These are phyloP conservation scores for Scaptodrosophila latifasciaeformis DNA, from an alignment of 2,888 invertebrate species.

Conservation along the genomic window DNA sequence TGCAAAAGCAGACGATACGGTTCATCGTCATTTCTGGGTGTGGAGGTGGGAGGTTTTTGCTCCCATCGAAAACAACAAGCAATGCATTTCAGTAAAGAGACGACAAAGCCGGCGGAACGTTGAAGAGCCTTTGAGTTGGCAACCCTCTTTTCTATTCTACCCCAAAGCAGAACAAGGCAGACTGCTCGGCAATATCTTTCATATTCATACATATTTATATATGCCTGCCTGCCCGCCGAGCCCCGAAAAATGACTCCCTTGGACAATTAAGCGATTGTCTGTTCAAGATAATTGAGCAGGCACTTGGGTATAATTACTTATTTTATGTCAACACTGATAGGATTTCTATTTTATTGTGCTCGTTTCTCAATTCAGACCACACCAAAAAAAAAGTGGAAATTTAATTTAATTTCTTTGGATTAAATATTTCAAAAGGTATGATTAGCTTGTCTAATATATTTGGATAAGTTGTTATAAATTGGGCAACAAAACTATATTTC, in stretches of 20 bases:
- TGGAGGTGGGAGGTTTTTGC: neutral
- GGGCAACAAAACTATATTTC: conserved; percentile 1
- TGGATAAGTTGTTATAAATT: conserved; percentile 19
- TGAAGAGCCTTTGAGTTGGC: conserved; percentile 6
- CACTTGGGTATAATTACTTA: conserved; percentile 73
- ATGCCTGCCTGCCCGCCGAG: conserved; percentile 4
- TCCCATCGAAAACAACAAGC: too few species aligned
- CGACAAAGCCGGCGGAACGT: neutral
- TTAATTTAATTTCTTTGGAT: neutral
- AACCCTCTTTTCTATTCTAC: too few species aligned
- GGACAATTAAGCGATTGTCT: conserved; percentile 60
- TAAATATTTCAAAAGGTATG: conserved; percentile 2
- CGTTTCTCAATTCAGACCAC: neutral
- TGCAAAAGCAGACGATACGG: conserved; percentile 14
- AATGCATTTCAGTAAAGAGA: conserved; percentile 14
- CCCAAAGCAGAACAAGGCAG: neutral
- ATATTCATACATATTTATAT: too few species aligned
- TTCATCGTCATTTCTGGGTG: conserved; percentile 36
- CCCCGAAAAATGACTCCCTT: conserved; percentile 7
- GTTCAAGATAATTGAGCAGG: conserved; percentile 72
- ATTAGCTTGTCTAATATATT: conserved; percentile 21
- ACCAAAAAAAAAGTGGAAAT: neutral
- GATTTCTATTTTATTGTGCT: conserved; percentile 5
- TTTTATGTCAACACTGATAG: conserved; percentile 51
- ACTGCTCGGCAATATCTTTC: too few species aligned